A percentile compares a stretch with the other conserved stretches of the same genome.
These are phyloP conservation scores for Nothobranchius furzeri DNA, from an alignment of 2,113 vertebrate species.

Conservation along the genomic window DNA sequence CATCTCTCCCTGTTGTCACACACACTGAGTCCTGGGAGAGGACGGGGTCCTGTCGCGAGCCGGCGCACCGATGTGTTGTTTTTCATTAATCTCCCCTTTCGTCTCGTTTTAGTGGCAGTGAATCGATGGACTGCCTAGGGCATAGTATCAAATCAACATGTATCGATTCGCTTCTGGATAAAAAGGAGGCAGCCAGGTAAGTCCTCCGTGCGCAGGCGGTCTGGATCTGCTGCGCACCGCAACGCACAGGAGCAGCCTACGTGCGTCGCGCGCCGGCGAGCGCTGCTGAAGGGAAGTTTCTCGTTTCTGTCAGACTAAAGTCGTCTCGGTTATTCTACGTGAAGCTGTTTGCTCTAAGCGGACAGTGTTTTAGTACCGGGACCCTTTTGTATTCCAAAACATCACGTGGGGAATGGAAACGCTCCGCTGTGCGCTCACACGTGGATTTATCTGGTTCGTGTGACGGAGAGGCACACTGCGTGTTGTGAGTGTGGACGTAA, in stretches of 20 bases:
- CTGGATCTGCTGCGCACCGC: constrained; percentile 27
- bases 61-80: constrained; percentile 27
- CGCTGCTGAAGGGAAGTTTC: constrained; percentile 53
- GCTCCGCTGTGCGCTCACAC: neutral
- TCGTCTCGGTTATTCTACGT: constrained; percentile 15
- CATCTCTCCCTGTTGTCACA: neutral
- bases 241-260: constrained; percentile 25
- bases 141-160: constrained; percentile 9
- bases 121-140: constrained; percentile 44
- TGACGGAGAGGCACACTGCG: neutral
- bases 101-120: constrained; percentile 25
- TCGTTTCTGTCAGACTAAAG: constrained; percentile 21
- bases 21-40: constrained; percentile 14
- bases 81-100: constrained; percentile 32
- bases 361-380: neutral
- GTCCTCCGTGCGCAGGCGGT: constrained; percentile 22
- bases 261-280: constrained; percentile 31
- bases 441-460: constrained; percentile 18
- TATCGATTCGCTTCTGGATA: constrained; percentile 43
- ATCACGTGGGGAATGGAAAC: constrained; percentile 23
- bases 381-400: constrained; percentile 31
- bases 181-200: constrained; percentile 16
- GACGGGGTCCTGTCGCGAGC: constrained; percentile 34
- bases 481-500: constrained; percentile 24
- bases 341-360: neutral